A percentile compares a stretch with the other conserved stretches of the same genome.
Evolutionary conservation across 2,113 vertebrate genomes (phyloP).

Genomic region (Lates calcarifer): DNA sequence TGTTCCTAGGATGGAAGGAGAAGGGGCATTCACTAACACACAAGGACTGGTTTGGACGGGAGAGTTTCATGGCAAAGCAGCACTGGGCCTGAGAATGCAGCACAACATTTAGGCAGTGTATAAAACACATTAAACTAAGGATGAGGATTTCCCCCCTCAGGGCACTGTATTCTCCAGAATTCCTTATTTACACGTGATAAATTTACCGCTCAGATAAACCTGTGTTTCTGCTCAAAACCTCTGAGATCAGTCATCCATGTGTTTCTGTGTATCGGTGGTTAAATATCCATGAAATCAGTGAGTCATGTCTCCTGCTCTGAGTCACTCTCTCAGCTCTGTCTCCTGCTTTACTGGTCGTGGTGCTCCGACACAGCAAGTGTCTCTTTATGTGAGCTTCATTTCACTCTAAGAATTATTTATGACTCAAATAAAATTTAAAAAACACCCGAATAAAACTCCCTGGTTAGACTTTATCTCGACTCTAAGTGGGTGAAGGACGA

Average conservation of each 20-base stretch:
- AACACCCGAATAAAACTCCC: background rate
- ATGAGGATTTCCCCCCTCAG: no score
- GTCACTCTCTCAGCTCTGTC: constrained; percentile 2
- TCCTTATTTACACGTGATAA: background rate
- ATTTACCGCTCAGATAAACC: background rate
- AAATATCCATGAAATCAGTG: constrained; percentile 12
- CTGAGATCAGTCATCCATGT: background rate
- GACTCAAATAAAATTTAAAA: background rate
- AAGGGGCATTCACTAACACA: constrained; percentile 85
- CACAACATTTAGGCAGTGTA: constrained; percentile 72
- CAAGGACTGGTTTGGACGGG: constrained; percentile 86
- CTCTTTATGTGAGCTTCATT: constrained; percentile 16
- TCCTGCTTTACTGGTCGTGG: background rate
- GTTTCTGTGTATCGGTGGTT: constrained; percentile 3
- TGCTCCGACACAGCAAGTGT: constrained; percentile 2
- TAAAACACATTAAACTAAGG: background rate
- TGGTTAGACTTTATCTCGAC: background rate
- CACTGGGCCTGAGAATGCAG: constrained; percentile 85
- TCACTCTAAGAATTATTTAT: background rate
- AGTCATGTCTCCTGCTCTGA: constrained; percentile 16
- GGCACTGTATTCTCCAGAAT: background rate
- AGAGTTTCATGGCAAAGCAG: constrained; percentile 85
- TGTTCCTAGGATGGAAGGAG: constrained; percentile 83
- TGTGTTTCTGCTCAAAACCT: background rate
- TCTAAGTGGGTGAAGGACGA: constrained; percentile 9